Percentiles rank a stretch among this genome's conserved stretches.
These are phyloP conservation scores for Catocala sponsa DNA, from an alignment of 2,888 invertebrate species.

Conservation along the genomic window DNA sequence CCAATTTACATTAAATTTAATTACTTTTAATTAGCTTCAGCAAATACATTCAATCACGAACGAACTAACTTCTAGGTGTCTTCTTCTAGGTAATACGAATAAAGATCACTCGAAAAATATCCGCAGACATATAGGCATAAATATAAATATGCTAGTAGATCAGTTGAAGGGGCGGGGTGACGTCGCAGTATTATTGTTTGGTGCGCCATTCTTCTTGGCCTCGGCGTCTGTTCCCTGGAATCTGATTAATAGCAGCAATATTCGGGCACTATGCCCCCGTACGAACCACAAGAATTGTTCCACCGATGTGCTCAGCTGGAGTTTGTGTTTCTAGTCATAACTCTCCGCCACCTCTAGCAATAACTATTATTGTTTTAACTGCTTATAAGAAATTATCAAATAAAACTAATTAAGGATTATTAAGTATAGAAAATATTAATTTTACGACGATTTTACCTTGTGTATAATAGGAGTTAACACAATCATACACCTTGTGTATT, in stretches of 20 bases:
- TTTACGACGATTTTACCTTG: too few species aligned
- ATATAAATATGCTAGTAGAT: conserved; percentile 48
- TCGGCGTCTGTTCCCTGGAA: conserved; percentile 55
- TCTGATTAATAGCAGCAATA: conserved; percentile 84
- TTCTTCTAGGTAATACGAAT: too few species aligned
- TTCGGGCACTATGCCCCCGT: conserved; percentile 66
- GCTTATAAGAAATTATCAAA: neutral
- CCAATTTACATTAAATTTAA: too few species aligned
- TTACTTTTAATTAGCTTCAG: too few species aligned
- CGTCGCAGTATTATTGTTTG: conserved; percentile 68
- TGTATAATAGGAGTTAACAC: too few species aligned
- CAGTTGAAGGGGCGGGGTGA: conserved; percentile 39
- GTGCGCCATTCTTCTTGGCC: conserved; percentile 72
- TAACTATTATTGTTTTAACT: conserved; percentile 3
- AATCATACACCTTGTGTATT: too few species aligned
- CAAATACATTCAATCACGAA: too few species aligned
- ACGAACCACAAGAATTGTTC: conserved; percentile 72
- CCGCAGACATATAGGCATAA: conserved; percentile 5
- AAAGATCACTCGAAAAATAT: neutral
- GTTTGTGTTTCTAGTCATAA: conserved; percentile 52
- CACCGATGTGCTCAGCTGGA: conserved; percentile 50
- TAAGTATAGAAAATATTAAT: too few species aligned
- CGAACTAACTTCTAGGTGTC: too few species aligned
- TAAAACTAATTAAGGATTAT: neutral
- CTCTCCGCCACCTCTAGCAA: conserved; percentile 40